Conservation (phyloP, 2,113 vertebrate genomes). For the Meriones unguiculatus region DNA sequence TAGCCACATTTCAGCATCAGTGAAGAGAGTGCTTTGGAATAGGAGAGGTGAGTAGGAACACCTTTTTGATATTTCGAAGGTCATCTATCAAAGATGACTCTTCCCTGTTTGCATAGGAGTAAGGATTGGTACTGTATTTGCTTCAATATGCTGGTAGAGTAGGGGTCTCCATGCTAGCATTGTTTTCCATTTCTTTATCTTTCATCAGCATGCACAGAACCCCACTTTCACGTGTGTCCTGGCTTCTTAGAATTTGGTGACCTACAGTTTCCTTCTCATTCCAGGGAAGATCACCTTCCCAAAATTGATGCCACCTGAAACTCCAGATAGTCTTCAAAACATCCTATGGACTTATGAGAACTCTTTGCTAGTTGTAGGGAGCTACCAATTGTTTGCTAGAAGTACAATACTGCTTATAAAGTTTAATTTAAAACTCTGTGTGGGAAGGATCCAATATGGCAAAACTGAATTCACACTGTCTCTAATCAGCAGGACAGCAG, state of each 20-base stretch:
- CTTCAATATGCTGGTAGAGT: not conserved
- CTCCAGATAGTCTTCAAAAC: not conserved
- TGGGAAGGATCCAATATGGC: too few relatives aligned
- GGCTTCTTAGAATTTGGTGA: not conserved
- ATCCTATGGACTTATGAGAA: not conserved
- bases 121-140: too few relatives aligned
- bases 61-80: not conserved
- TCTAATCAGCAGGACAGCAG: too few relatives aligned
- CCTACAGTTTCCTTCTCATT: not conserved
- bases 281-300: not conserved
- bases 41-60: fast-evolving
- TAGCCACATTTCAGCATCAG: not conserved
- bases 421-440: not conserved
- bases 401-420: not conserved
- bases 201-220: not conserved
- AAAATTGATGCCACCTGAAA: not conserved
- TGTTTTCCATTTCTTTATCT: not conserved
- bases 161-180: not conserved
- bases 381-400: not conserved
- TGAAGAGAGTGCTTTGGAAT: not conserved
- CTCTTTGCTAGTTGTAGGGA: not conserved
- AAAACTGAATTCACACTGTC: too few relatives aligned
- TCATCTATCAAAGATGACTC: not conserved
- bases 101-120: not conserved
- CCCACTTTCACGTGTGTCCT: not conserved